Conservation (phyloP, 2,797 vertebrate species). For the Parambassis ranga region DNA sequence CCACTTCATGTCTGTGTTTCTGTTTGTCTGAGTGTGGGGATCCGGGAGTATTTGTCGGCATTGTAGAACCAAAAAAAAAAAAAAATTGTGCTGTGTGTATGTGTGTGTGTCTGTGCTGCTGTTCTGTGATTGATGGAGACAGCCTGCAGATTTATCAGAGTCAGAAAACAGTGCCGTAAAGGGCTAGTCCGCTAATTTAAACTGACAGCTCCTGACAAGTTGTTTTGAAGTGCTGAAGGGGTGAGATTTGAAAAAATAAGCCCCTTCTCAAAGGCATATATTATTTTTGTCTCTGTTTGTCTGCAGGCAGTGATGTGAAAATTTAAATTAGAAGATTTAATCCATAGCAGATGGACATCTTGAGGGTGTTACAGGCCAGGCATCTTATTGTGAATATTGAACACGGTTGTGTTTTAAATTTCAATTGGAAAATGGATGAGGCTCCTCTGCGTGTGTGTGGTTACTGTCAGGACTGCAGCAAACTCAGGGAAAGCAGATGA, state of each 20-base stretch:
- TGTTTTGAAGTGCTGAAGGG: constrained; percentile 71
- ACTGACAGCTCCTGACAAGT: constrained; percentile 72
- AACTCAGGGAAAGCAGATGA: constrained; percentile 10
- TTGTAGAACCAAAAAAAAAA: too few relatives aligned
- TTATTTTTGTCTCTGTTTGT: constrained; percentile 54
- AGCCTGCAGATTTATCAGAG: constrained; percentile 67
- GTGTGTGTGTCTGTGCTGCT: constrained; percentile 7
- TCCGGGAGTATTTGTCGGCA: constrained; percentile 10
- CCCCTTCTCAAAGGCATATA: constrained; percentile 32
- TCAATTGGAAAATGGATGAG: constrained; percentile 28
- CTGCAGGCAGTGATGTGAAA: constrained; percentile 44
- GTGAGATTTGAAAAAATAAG: constrained; percentile 39
- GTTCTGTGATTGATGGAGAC: constrained; percentile 60
- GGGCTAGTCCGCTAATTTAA: constrained; percentile 62
- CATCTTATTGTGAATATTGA: constrained; percentile 37
- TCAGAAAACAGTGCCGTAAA: constrained; percentile 55
- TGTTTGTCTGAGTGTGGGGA: background rate
- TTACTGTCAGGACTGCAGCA: background rate
- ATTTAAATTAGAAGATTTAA: constrained; percentile 54
- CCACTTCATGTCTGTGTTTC: background rate
- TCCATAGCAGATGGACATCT: constrained; percentile 61
- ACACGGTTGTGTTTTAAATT: constrained; percentile 11
- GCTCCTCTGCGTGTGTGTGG: background rate
- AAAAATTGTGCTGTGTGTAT: constrained; percentile 26
- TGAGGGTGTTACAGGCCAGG: constrained; percentile 33